These are phyloP conservation scores for Cephus sareptanus DNA, from an alignment of 2,888 invertebrate genomes.

Conservation along the genomic window DNA sequence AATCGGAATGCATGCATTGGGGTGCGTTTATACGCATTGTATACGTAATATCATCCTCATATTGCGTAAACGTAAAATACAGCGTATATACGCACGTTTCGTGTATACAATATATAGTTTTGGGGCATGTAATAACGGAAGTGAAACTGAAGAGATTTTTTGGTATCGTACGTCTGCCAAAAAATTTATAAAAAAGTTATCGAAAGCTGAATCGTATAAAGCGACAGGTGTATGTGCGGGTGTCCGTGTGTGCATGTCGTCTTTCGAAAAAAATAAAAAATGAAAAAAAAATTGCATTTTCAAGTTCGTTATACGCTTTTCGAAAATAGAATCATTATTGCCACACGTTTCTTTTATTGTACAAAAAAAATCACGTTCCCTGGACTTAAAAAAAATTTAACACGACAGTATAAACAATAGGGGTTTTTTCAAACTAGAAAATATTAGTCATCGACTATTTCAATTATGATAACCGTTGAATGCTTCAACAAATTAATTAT, in stretches of 20 bases:
- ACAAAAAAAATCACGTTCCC: neutral
- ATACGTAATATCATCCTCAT: neutral
- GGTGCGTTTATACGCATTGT: neutral
- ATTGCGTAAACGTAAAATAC: neutral
- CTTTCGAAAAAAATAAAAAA: constrained; percentile 1
- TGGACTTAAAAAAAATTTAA: neutral
- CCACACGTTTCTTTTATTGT: neutral
- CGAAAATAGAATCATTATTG: neutral
- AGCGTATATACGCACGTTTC: neutral
- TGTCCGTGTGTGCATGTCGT: neutral
- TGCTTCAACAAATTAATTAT: neutral
- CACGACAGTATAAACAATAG: neutral
- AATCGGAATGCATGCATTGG: neutral
- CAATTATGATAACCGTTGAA: neutral
- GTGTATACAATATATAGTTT: neutral
- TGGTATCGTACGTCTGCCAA: neutral
- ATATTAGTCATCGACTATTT: neutral
- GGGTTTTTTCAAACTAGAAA: neutral
- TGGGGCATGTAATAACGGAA: neutral
- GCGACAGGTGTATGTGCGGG: neutral
- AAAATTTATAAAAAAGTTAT: neutral
- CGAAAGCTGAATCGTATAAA: neutral
- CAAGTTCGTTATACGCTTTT: constrained; percentile 30
- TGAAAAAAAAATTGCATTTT: constrained; percentile 47
- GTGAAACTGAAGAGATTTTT: neutral